These are phyloP conservation scores for Drosophila athabasca DNA, from an alignment of 1,140 invertebrate species.

Conservation along the genomic window DNA sequence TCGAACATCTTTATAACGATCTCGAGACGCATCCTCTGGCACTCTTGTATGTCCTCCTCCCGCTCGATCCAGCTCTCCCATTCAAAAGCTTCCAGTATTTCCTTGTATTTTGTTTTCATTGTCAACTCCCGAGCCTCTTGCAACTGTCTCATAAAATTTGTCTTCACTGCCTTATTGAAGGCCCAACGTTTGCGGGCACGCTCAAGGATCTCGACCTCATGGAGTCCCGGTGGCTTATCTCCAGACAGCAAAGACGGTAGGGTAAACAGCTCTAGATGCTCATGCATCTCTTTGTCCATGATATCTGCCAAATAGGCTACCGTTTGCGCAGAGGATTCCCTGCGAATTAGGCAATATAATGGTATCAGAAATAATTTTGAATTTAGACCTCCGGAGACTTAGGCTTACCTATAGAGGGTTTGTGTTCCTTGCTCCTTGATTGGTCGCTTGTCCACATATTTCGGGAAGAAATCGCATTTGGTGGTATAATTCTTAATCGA, in stretches of 20 bases:
- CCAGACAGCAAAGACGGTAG: slow-evolving; percentile 60
- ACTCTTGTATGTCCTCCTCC: slow-evolving; percentile 85
- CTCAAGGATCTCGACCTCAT: slow-evolving; percentile 77
- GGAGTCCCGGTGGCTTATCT: slow-evolving; percentile 66
- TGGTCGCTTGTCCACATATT: slow-evolving; percentile 43
- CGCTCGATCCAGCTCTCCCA: slow-evolving; percentile 82
- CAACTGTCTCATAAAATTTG: slow-evolving; percentile 45
- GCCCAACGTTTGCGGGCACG: slow-evolving; percentile 71
- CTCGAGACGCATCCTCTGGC: slow-evolving; percentile 85
- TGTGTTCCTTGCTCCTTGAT: slow-evolving; percentile 71
- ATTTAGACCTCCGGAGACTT: background rate
- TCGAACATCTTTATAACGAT: slow-evolving; percentile 84
- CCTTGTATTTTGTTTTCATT: slow-evolving; percentile 36
- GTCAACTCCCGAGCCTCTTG: slow-evolving; percentile 30
- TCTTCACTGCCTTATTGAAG: slow-evolving; percentile 63
- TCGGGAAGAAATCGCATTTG: slow-evolving; percentile 63
- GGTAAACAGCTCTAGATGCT: slow-evolving; percentile 67
- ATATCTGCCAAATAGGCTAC: slow-evolving; percentile 87
- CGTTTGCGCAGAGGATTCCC: slow-evolving; percentile 90
- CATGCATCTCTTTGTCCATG: slow-evolving; percentile 65
- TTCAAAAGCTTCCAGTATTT: slow-evolving; percentile 76
- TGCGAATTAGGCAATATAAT: slow-evolving; percentile 9
- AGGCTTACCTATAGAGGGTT: slow-evolving; percentile 66
- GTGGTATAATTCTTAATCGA: slow-evolving; percentile 23
- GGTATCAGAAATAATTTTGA: too few relatives aligned